Evolutionary conservation across 2,888 invertebrate genomes (phyloP).

Genomic region (Idaea dimidiata): DNA sequence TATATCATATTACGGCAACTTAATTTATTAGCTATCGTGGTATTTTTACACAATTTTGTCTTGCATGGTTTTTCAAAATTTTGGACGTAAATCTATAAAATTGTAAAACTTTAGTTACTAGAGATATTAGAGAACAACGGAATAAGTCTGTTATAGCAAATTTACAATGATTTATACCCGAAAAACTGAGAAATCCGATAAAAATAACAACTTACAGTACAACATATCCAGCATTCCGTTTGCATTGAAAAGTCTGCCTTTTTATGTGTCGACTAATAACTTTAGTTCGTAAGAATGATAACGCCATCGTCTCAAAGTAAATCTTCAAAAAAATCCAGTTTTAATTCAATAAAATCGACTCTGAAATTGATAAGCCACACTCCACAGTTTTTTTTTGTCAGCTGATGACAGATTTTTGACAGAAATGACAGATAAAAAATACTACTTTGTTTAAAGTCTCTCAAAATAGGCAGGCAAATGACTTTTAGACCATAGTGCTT

Average conservation of each 20-base stretch:
- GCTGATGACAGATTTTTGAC: background rate
- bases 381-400: background rate
- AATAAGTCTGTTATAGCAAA: background rate
- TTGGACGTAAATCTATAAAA: background rate
- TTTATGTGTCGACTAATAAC: conserved; percentile 61
- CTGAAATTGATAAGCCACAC: background rate
- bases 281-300: conserved; percentile 66
- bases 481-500: background rate
- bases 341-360: background rate
- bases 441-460: background rate
- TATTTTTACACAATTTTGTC: background rate
- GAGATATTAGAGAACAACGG: background rate
- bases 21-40: background rate
- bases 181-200: background rate
- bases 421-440: background rate
- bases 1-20: background rate
- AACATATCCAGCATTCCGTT: conserved; percentile 84
- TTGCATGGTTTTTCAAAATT: background rate
- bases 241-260: conserved; percentile 69
- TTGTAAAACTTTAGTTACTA: background rate
- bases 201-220: conserved; percentile 82
- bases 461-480: background rate
- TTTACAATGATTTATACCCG: background rate
- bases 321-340: conserved; percentile 10
- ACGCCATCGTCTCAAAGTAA: conserved; percentile 49